Base-by-base conservation (phyloP, 1,140 invertebrate species). In the Steinernema feltiae region DNA sequence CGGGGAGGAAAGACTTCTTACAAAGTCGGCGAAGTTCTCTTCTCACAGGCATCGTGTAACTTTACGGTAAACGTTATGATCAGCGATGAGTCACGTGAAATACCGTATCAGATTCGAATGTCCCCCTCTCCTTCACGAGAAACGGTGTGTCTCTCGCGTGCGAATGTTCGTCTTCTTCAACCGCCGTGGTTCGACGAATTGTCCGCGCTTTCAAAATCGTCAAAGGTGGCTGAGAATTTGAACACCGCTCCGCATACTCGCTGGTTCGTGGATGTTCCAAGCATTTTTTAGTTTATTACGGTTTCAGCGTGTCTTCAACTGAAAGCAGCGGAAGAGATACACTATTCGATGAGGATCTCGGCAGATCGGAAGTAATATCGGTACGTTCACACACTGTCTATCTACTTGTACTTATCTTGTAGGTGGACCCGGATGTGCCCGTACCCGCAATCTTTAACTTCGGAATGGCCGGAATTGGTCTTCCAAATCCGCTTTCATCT, bases 151-250 rank as follows among this genome's bases (percentile, higher is more conserved):
- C 70, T 79, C 24, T 63, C 78, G 31, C 75, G 79, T 3, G 77
- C 79, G 12, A 78, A 79, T 32, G 17, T 80, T 21, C 79, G 79
- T 18, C 74, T 80, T 31, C 63, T 80, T 15, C 21, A 77, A 35
- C 78, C 79, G 30, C 79, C 79, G 0, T 80, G 79, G 79, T 76
- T 48, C 30, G 79, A 76, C 21, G 77, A 79, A 18, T 30, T 80
- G 27, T 35, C 73, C 27, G 48, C 79, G 21, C n/a, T 24, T 32
- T 35, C 48, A 17, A 30, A 30, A 72, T n/a, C n/a, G n/a, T n/a
- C n/a, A n/a, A n/a, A n/a, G n/a, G n/a, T n/a, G n/a, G n/a, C n/a
- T n/a, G n/a, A n/a, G n/a, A n/a, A n/a, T n/a, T n/a, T n/a, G n/a
- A n/a, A n/a, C n/a, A n/a, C n/a, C n/a, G n/a, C n/a, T n/a, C n/a